Evolutionary conservation across 2,888 invertebrate genomes (phyloP).

Genomic region (Neoitamus cyanurus): DNA sequence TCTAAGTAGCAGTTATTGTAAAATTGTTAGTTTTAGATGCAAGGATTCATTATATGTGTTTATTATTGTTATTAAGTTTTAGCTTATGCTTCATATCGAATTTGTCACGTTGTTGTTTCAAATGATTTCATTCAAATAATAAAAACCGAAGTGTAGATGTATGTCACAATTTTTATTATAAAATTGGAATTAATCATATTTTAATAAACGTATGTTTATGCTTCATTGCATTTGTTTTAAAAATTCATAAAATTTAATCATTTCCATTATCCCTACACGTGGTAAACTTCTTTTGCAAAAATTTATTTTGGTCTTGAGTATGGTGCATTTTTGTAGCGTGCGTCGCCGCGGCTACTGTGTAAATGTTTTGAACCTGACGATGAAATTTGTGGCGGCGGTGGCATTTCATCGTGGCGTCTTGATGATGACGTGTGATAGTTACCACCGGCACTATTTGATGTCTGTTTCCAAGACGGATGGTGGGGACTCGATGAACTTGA

Average conservation of each 20-base stretch:
- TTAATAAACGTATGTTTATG: background rate
- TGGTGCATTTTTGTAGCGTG: slow-evolving; percentile 71
- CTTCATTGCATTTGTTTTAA: background rate
- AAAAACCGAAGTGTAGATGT: background rate
- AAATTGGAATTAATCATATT: background rate
- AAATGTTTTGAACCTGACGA: slow-evolving; percentile 22
- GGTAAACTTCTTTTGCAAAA: background rate
- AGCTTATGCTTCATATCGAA: background rate
- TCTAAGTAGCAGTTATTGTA: no score
- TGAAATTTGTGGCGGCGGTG: slow-evolving; percentile 17
- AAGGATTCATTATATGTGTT: no score
- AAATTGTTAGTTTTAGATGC: no score
- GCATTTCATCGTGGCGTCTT: slow-evolving; percentile 51
- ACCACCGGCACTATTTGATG: slow-evolving; percentile 48
- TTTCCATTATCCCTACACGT: background rate
- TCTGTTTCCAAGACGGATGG: slow-evolving; percentile 53
- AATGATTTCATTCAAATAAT: background rate
- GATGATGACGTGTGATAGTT: slow-evolving; percentile 51
- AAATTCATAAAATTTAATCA: background rate
- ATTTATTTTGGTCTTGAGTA: slow-evolving; percentile 67
- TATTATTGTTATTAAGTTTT: no score
- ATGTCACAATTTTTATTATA: background rate
- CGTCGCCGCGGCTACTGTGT: slow-evolving; percentile 56
- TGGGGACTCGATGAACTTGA: slow-evolving; percentile 48
- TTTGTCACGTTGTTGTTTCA: background rate